phyloP scores from a whole-genome alignment of 2,113 vertebrate species.

The Silurus asotus region DNA sequence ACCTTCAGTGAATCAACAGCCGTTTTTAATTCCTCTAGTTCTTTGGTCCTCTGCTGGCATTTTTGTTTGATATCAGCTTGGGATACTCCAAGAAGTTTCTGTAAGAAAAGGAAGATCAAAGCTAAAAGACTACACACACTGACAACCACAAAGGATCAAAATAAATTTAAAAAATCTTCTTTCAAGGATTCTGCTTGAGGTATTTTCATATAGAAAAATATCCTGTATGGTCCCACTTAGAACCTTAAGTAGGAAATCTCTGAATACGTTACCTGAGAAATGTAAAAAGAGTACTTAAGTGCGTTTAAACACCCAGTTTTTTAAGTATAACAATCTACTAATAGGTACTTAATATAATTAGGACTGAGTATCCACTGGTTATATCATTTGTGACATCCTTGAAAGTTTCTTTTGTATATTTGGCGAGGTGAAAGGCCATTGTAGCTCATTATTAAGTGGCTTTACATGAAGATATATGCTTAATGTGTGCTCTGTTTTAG shows the following conservation, averaged over 20 bases:
- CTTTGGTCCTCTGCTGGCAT: constrained; percentile 77
- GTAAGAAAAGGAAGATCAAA: constrained; percentile 28
- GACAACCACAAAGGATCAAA: not conserved
- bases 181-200: not conserved
- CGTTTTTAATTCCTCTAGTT: constrained; percentile 77
- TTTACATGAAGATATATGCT: constrained; percentile 52
- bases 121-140: not conserved
- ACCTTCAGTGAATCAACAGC: constrained; percentile 78
- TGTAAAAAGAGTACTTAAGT: not conserved
- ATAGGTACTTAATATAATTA: not conserved
- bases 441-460: not conserved
- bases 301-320: not conserved
- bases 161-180: not conserved
- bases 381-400: not conserved
- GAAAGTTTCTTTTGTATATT: not conserved
- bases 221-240: not conserved
- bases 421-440: not conserved
- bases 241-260: not conserved
- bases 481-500: constrained; percentile 64
- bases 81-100: constrained; percentile 78
- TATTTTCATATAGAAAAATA: not conserved
- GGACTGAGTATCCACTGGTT: not conserved
- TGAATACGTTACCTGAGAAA: not conserved
- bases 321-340: not conserved
- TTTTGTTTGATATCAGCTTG: constrained; percentile 78